These are phyloP conservation scores for Taurulus bubalis DNA, from an alignment of 2,113 vertebrate species.

Conservation along the genomic window DNA sequence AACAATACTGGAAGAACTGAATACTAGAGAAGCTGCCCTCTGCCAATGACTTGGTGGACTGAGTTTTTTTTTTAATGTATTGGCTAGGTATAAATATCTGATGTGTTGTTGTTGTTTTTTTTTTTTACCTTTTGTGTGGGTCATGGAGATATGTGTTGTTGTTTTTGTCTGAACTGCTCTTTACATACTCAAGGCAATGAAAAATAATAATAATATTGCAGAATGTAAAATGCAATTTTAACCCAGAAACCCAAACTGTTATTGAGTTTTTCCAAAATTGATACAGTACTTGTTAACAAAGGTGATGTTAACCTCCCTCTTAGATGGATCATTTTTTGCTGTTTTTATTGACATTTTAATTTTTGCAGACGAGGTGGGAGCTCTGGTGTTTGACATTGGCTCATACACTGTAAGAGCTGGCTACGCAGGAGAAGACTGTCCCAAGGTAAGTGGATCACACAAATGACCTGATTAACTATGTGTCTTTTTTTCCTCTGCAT, in stretches of 20 bases:
- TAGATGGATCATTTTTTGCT: not conserved
- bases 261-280: not conserved
- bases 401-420: constrained; percentile 98
- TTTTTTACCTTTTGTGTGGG: not conserved
- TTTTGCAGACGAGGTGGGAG: constrained; percentile 95
- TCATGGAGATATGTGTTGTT: not conserved
- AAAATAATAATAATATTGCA: not conserved
- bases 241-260: not conserved
- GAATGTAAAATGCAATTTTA: not conserved
- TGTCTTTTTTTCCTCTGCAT: constrained; percentile 54
- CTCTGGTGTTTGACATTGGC: constrained; percentile 98
- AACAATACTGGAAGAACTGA: not conserved
- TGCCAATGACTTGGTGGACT: not conserved
- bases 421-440: constrained; percentile 98
- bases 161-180: not conserved
- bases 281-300: not conserved
- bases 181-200: not conserved
- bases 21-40: not conserved
- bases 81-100: not conserved
- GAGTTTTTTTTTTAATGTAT: not conserved
- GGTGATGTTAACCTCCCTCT: not conserved
- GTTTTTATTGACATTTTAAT: not conserved
- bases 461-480: constrained; percentile 61
- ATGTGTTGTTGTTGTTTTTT: not conserved
- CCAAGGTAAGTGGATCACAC: constrained; percentile 87